Evolutionary conservation across 2,797 vertebrate genomes (phyloP).

Genomic region (Eremophila alpestris): DNA sequence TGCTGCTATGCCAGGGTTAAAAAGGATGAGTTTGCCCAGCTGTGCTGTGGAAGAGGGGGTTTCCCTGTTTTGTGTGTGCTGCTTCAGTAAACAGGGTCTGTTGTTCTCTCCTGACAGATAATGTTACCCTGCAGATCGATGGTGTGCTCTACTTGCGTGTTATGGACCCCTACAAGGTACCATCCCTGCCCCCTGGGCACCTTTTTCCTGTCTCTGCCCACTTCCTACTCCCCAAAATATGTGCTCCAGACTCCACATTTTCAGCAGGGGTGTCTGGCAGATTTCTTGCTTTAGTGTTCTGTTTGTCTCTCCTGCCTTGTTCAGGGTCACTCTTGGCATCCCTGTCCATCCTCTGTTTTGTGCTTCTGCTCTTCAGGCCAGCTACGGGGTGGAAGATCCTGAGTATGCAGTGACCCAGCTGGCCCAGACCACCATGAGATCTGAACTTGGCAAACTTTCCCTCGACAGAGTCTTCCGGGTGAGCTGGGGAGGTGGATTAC

Average conservation of each 20-base stretch:
- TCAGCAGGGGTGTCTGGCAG: background rate
- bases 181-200: background rate
- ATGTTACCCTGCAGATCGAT: constrained; percentile 95
- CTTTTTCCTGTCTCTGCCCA: accelerated
- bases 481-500: background rate
- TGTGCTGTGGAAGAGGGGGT: background rate
- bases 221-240: accelerated
- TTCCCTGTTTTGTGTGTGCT: accelerated
- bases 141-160: constrained; percentile 96
- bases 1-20: background rate
- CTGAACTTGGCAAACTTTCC: constrained; percentile 94
- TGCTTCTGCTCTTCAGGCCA: constrained; percentile 80
- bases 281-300: accelerated
- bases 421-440: constrained; percentile 98
- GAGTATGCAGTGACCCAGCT: constrained; percentile 97
- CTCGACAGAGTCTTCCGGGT: constrained; percentile 98
- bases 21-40: background rate
- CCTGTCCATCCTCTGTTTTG: background rate
- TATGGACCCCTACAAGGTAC: constrained; percentile 94
- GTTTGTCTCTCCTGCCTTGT: background rate
- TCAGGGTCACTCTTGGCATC: background rate
- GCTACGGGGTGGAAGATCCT: constrained; percentile 96
- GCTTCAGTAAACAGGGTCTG: background rate
- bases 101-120: constrained; percentile 79
- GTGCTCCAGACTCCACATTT: accelerated